Conservation (phyloP, 1,140 invertebrate species). For the Bathynomus jamesi region DNA sequence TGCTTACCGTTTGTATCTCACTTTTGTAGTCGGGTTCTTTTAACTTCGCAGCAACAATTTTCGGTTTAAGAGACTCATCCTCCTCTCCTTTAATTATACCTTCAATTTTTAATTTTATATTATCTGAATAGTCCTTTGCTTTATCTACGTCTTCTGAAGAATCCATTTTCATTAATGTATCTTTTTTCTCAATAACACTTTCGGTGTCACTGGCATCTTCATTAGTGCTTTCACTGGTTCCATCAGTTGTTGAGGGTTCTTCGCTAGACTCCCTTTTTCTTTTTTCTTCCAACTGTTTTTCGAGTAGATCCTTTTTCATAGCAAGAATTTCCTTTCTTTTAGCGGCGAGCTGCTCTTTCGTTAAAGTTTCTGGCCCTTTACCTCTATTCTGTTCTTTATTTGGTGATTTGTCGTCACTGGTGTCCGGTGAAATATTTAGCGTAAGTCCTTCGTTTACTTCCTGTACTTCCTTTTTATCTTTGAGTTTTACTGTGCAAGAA, state of each 20-base stretch:
- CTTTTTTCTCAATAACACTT: conserved; percentile 10
- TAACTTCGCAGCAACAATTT: too few relatives aligned
- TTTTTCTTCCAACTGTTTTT: conserved; percentile 19
- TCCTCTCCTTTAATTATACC: too few relatives aligned
- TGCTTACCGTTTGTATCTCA: too few relatives aligned
- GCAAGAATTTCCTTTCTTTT: conserved; percentile 27
- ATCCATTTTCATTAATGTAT: neutral
- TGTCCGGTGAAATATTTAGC: neutral
- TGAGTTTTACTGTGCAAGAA: neutral
- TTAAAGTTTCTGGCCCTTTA: neutral
- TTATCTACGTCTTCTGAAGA: neutral
- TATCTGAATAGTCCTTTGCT: too few relatives aligned
- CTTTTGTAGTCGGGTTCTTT: too few relatives aligned
- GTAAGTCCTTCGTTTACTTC: neutral
- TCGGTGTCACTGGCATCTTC: conserved; percentile 9
- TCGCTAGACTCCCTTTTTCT: conserved; percentile 19
- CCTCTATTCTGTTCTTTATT: neutral
- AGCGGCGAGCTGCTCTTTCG: conserved; percentile 11
- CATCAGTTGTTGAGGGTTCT: conserved; percentile 22
- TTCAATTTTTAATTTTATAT: too few relatives aligned
- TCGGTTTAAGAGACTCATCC: too few relatives aligned
- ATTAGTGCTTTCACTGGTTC: conserved; percentile 22
- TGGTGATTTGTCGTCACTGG: neutral
- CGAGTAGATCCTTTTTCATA: conserved; percentile 27
- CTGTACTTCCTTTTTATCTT: neutral